Conservation (phyloP, 1,140 invertebrate genomes). For the Meloidogyne floridensis region DNA sequence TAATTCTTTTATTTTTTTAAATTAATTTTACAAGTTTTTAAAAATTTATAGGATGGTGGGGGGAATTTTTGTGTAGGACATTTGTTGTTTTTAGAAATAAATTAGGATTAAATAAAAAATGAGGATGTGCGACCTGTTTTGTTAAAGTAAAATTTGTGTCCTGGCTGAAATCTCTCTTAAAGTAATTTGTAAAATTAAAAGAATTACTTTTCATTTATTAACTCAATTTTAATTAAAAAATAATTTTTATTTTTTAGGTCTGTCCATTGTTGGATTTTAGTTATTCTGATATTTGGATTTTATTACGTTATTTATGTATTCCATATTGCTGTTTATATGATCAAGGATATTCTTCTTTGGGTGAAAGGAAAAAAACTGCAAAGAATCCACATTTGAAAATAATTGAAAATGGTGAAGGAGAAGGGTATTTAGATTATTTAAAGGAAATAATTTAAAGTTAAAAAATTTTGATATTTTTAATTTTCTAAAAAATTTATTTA, state of each 20-base stretch:
- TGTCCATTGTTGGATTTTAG: slow-evolving; percentile 52
- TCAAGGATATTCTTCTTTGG: slow-evolving; percentile 51
- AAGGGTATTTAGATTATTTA: neutral
- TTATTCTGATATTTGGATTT: slow-evolving; percentile 48
- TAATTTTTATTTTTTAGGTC: slow-evolving; percentile 32
- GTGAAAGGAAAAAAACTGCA: slow-evolving; percentile 43
- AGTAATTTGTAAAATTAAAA: too few species aligned
- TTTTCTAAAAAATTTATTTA: slow-evolving; percentile 5
- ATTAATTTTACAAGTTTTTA: too few species aligned
- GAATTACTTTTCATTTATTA: too few species aligned
- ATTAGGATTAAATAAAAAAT: too few species aligned
- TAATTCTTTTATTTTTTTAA: slow-evolving; percentile 3
- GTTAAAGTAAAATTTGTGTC: too few species aligned
- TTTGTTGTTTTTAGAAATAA: too few species aligned
- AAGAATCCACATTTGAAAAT: slow-evolving; percentile 46
- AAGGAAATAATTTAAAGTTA: too few species aligned
- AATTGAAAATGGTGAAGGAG: slow-evolving; percentile 5
- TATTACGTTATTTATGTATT: slow-evolving; percentile 40
- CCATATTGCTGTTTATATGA: slow-evolving; percentile 54
- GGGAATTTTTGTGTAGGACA: too few species aligned
- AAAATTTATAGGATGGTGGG: too few species aligned
- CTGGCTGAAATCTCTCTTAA: too few species aligned
- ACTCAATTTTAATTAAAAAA: slow-evolving; percentile 4
- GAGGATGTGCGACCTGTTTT: too few species aligned
- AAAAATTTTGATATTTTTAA: neutral